Conservation (phyloP, 1,140 invertebrate species). For the Cydia strobilella region DNA sequence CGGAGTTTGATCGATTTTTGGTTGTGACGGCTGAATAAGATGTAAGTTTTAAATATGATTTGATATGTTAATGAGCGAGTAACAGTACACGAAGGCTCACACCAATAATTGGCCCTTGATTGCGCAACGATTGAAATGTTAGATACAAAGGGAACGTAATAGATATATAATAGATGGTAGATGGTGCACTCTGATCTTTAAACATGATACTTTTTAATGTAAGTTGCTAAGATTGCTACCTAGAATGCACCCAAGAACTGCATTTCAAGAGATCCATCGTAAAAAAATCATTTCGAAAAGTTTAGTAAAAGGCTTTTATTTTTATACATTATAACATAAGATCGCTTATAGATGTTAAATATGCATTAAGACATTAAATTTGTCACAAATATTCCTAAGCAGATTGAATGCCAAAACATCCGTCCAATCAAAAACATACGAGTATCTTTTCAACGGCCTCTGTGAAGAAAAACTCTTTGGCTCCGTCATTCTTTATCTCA, state of each 20-base stretch:
- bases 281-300: no score
- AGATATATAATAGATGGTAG: no score
- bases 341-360: no score
- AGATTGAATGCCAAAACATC: no score
- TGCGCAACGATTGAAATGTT: constrained; percentile 56
- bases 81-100: constrained; percentile 42
- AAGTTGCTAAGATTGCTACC: no score
- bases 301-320: no score
- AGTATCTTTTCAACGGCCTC: not conserved
- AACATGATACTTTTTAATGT: not conserved
- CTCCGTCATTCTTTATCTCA: not conserved
- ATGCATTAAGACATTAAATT: no score
- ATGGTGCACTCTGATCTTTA: not conserved
- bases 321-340: no score
- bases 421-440: no score
- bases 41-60: not conserved
- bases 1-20: not conserved
- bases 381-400: not conserved
- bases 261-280: no score
- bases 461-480: not conserved
- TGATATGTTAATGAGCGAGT: constrained; percentile 56
- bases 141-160: constrained; percentile 38
- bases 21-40: not conserved
- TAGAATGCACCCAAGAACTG: no score
- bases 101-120: constrained; percentile 56